Conservation (phyloP, 2,113 vertebrate species). For the Sisor rabdophorus region DNA sequence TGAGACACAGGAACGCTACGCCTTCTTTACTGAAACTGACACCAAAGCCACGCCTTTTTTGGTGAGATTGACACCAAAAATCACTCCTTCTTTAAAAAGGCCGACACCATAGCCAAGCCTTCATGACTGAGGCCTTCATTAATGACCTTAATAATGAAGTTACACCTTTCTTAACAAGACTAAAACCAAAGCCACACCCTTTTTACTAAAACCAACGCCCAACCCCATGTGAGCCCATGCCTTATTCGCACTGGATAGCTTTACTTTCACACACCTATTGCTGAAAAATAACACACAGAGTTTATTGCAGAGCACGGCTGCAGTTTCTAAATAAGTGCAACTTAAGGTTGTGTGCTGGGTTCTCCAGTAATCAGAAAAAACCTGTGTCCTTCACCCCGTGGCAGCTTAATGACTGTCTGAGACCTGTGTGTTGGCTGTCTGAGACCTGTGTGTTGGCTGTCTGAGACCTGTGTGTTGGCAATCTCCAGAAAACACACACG, state of each 20-base stretch:
- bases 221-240: not conserved
- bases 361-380: not conserved
- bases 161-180: not conserved
- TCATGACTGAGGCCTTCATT: not conserved
- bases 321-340: not conserved
- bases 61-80: too few species aligned
- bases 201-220: not conserved
- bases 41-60: not conserved
- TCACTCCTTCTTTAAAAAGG: not conserved
- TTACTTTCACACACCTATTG: not conserved
- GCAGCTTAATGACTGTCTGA: slow-evolving; percentile 11
- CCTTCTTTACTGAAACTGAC: not conserved
- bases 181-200: not conserved
- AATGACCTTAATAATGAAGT: not conserved
- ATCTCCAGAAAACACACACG: not conserved
- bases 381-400: not conserved
- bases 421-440: not conserved
- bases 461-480: slow-evolving; percentile 3
- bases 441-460: not conserved
- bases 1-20: not conserved
- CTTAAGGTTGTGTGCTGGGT: not conserved
- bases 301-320: not conserved
- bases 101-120: not conserved
- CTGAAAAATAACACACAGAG: not conserved
- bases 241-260: not conserved